These are phyloP conservation scores for Rhabdomys dilectus DNA, from an alignment of 2,113 vertebrate species.

Conservation along the genomic window DNA sequence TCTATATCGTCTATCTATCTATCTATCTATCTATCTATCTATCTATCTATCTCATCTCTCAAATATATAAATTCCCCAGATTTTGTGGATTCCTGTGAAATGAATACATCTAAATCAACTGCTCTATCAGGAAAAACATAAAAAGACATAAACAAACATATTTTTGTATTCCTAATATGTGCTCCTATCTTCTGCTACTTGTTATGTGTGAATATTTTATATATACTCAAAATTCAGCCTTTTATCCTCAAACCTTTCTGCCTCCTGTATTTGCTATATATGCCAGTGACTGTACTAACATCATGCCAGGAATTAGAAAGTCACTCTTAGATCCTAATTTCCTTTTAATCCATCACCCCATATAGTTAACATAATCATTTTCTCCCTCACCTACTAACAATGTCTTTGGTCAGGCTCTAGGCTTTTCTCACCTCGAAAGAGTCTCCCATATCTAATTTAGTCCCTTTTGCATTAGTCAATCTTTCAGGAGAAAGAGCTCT, in stretches of 20 bases:
- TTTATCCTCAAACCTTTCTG: background rate
- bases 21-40: background rate
- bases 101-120: background rate
- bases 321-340: background rate
- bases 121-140: background rate
- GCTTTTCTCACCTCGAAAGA: slow-evolving; percentile 4
- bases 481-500: background rate
- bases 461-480: background rate
- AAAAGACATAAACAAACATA: background rate
- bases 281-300: background rate
- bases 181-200: background rate
- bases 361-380: background rate
- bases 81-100: background rate
- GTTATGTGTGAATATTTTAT: background rate
- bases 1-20: background rate
- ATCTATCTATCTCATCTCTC: background rate
- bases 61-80: background rate
- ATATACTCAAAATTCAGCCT: background rate
- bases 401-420: background rate
- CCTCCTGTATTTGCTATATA: background rate
- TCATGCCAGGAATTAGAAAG: background rate
- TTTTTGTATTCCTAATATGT: background rate
- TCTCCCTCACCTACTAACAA: background rate
- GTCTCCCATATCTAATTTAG: background rate
- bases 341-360: background rate